Base-by-base conservation (phyloP, 1,140 invertebrate species). In the Zaprionus nigranus region DNA sequence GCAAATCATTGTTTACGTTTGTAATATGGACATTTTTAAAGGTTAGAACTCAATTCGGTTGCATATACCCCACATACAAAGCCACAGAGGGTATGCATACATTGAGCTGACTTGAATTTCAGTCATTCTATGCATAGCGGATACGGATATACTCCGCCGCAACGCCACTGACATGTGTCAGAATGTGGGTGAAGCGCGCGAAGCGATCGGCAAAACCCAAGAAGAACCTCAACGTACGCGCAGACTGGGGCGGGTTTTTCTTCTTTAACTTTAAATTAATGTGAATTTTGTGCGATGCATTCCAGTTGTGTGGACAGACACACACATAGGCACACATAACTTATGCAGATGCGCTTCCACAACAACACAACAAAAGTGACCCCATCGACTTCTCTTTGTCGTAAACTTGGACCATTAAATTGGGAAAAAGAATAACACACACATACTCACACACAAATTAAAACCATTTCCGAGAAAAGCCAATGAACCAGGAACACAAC, bases 371-470 rank as follows among this genome's bases (percentile, higher is more conserved):
- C 28, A 62, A 24, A 30, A 53, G 15, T 86, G 69, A 78, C 71
- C 75, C 71, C 56, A 34, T 56, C 59, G 65, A 63, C 43, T 53
- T 63, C 63, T 62, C 77, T 80, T 83, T 88, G 83, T 87, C 83
- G 74, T 87, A 83, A 87, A 87, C 66, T 87, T 88, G 46, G 66
- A 74, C 81, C 77, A 88, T 87, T 71, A 87, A 87, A 82, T 79
- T 75, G 61, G 79, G 40, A 3, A 46, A 43, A 43, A 79, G 62
- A 85, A 75, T 57, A 74, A 75, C 53, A 68, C 40, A 46, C 40
- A 46, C 36, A 46, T 15, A 15, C 15, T 15, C 15, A 15, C 15
- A 46, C 0, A 46, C 15, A 49, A 49, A 49, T 5, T 51, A 70
- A 43, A 75, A 49, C 49, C 56, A 49, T 51, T 60, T 79, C 64